phyloP scores from a whole-genome alignment of 2,113 vertebrate species.

The Protobothrops mucrosquamatus region DNA sequence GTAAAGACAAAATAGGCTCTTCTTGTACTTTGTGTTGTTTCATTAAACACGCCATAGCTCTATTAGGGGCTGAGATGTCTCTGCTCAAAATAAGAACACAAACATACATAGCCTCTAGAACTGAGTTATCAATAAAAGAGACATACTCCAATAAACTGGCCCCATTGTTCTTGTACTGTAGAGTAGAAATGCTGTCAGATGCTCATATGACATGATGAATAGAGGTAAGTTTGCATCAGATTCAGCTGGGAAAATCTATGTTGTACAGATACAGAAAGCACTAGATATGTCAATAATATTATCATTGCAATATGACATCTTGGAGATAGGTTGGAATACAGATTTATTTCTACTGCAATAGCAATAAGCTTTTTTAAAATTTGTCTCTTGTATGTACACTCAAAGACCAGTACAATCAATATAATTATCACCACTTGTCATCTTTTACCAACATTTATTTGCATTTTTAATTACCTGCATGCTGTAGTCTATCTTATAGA shows the following conservation, averaged over 20 bases:
- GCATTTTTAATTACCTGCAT: slow-evolving; percentile 5
- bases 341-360: slow-evolving; percentile 15
- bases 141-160: neutral
- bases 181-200: slow-evolving; percentile 24
- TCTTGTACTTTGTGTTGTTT: neutral
- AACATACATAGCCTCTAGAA: slow-evolving; percentile 14
- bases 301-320: slow-evolving; percentile 21
- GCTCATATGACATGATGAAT: slow-evolving; percentile 36
- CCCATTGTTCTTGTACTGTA: slow-evolving; percentile 17
- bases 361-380: neutral
- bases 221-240: neutral
- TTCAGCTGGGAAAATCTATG: slow-evolving; percentile 32
- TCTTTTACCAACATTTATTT: neutral
- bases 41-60: neutral
- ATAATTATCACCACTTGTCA: neutral
- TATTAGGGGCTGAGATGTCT: neutral
- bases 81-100: slow-evolving; percentile 14
- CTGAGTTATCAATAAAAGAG: slow-evolving; percentile 33
- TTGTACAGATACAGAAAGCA: slow-evolving; percentile 17
- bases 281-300: slow-evolving; percentile 20
- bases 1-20: neutral
- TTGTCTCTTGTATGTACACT: neutral
- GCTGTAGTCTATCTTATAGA: neutral
- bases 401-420: slow-evolving; percentile 9
- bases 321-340: slow-evolving; percentile 11